Evolutionary conservation across 2,888 invertebrate genomes (phyloP), one percentile per base, ranked within the genome.

Genomic region (Drosophila infuscata): DNA sequence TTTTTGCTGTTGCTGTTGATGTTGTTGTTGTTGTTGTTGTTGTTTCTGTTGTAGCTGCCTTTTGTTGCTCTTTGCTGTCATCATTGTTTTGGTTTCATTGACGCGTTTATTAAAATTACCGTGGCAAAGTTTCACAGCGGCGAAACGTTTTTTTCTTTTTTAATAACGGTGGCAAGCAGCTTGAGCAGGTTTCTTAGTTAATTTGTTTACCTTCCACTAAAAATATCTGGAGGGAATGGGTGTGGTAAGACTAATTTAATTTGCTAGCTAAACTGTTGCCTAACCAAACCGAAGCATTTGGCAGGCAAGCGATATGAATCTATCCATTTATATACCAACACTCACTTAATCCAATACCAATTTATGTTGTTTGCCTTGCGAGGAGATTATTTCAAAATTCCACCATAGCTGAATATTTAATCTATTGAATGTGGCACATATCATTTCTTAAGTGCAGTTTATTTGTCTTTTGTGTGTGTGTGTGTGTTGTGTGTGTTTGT

Each of bases 61-160:
- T 48, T 54, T 64, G 56, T 53, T 70, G 71, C 53, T 74, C 38
- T 65, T 73, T 72, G 74, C 61, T 84, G 81, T 78, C 83, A 68
- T 88, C 88, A 84, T 88, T 87, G 86, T 88, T 88, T 87, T 84
- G 88, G 81, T 84, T 88, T 88, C 84, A 87, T 88, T 86, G 86
- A 84, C 79, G 86, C 85, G 88, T 83, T 88, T 88, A 87, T 88
- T 88, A 87, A 87, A 88, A 87, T 87, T 81, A 77, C 86, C 81
- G 85, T 72, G 71, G 75, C 75, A 83, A 88, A 82, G 69, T 82
- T 85, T 76, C 73, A 43, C 70, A 63, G 70, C 71, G 58, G 41
- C 72, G 49, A 62, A 52, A 61, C 58, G 70, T 29, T 56, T 68
- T 68, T 81, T 82, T 67, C 30, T 68, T 83, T 82, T 86, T 83